Percentiles rank a stretch among this genome's conserved stretches.
phyloP scores from a whole-genome alignment of 2,797 vertebrate genomes.

The Ficedula albicollis region DNA sequence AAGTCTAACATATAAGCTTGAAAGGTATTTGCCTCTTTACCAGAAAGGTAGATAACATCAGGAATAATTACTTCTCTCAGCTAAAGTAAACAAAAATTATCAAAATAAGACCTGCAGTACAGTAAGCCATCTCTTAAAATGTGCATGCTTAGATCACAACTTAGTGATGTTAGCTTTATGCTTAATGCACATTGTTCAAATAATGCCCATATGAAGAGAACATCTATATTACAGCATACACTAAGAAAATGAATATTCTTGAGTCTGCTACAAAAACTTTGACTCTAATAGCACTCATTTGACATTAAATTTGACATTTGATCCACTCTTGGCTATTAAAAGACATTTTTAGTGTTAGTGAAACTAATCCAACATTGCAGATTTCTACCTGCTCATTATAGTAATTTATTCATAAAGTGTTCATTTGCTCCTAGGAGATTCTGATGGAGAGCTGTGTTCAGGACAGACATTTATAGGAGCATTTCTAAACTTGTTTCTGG shows the following conservation, averaged over 20 bases:
- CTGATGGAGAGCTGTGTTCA: not conserved
- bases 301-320: not conserved
- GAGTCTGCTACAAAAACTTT: not conserved
- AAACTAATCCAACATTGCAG: not conserved
- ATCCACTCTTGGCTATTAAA: not conserved
- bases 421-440: not conserved
- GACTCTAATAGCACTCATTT: not conserved
- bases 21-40: not conserved
- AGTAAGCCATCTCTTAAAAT: not conserved
- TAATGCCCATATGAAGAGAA: not conserved
- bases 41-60: not conserved
- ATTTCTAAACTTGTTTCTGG: not conserved
- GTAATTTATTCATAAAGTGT: constrained; percentile 15
- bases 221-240: not conserved
- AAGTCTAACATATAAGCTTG: not conserved
- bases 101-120: not conserved
- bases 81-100: not conserved
- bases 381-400: not conserved
- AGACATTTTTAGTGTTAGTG: not conserved
- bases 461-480: not conserved
- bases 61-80: not conserved
- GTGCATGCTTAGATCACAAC: not conserved
- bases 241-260: not conserved
- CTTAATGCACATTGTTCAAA: not conserved
- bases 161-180: not conserved